A percentile compares a stretch with the other conserved stretches of the same genome.
phyloP scores from a whole-genome alignment of 2,113 vertebrate species.

The Rhinoptilus africanus region DNA sequence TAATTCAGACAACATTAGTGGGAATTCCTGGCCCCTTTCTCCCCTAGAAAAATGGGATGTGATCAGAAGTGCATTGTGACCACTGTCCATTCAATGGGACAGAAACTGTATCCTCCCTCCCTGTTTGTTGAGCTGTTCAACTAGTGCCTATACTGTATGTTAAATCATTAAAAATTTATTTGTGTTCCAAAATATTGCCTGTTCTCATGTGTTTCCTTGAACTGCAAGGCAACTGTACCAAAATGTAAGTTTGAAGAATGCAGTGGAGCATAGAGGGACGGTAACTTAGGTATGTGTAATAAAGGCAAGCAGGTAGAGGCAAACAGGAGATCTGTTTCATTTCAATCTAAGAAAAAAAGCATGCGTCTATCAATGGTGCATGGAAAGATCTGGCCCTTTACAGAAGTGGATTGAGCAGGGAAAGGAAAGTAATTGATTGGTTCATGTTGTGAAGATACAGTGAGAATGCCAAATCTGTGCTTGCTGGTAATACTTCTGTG shows the following conservation, averaged over 20 bases:
- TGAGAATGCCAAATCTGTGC: background rate
- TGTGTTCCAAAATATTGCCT: background rate
- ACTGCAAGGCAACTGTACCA: background rate
- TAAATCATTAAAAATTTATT: constrained; percentile 1
- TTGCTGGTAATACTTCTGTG: background rate
- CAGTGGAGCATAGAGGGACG: background rate
- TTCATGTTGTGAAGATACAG: background rate
- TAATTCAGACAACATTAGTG: background rate
- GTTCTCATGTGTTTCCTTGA: background rate
- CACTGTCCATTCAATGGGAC: background rate
- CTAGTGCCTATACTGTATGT: background rate
- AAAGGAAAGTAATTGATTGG: background rate
- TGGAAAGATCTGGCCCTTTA: background rate
- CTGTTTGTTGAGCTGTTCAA: background rate
- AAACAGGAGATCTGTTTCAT: background rate
- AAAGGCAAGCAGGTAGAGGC: background rate
- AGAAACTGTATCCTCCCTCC: background rate
- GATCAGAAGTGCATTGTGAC: background rate
- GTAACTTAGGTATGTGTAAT: background rate
- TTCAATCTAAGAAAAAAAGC: background rate
- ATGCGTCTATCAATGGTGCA: background rate
- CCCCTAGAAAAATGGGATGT: background rate
- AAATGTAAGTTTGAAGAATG: background rate
- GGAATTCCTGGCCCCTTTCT: background rate
- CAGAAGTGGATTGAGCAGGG: background rate